Evolutionary conservation across 2,113 vertebrate species (phyloP), one percentile per base, ranked within the genome.

Genomic region (Neodontobutis hainanensis): DNA sequence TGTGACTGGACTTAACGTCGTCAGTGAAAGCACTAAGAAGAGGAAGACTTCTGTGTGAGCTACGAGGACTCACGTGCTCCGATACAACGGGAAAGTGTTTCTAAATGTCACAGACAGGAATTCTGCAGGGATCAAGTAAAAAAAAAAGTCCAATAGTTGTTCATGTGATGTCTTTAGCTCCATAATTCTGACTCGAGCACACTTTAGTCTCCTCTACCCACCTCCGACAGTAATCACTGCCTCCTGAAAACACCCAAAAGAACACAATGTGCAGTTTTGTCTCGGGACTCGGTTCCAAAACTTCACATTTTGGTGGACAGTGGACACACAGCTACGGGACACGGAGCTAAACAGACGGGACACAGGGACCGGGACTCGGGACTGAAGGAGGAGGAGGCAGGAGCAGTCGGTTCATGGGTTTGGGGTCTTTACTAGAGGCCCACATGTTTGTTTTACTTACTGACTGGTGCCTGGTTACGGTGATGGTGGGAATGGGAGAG

Each of bases 401-500:
- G 70, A 71, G 58, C 52, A 52, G 68, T 80, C 61, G 77, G 65
- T 77, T 77, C 72, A 34, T 70, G 70, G 80, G 76, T 82, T 76
- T 69, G 70, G 51, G 65, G 65, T 81, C 65, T 65, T 63, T 71
- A 27, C 19, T 27, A 27, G 74, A 73, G 66, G 61, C 70, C 80
- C 85, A 27, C 19, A 27, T 27, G 19, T 86, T 77, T 62, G 71
- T 72, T 83, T 87, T 91, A 92, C 91, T 92, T 92, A 93, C 91
- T 91, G 89, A 84, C 75, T 74, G 80, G 73, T 92, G 90, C 84
- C 88, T 90, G 70, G 91, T 93, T 85, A 92, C 84, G 80, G 65
- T 92, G 86, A 92, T 88, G 87, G 84, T 87, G 81, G 92, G 92
- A 85, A 93, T 90, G 80, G 87, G 81, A 82, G 91, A 82, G 81